Evolutionary conservation across 2,797 vertebrate genomes (phyloP).

Genomic region (Okamejei kenojei): DNA sequence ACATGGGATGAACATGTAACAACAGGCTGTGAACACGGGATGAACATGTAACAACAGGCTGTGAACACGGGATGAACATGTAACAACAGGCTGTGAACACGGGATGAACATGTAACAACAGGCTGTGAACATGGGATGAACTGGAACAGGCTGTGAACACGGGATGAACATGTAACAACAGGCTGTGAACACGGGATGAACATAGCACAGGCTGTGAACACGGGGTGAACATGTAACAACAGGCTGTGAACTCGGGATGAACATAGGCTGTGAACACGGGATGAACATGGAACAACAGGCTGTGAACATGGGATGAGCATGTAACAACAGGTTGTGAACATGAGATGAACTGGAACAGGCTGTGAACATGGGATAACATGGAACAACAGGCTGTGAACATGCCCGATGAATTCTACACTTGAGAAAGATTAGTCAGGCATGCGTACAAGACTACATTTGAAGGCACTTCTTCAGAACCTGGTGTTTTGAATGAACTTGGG

Average conservation of each 20-base stretch:
- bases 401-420: neutral
- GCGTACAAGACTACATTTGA: neutral
- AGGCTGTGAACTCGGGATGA: neutral
- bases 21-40: too few relatives aligned
- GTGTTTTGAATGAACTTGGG: neutral
- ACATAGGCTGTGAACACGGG: too few relatives aligned
- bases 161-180: neutral
- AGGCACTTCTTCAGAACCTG: neutral
- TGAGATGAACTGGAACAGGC: too few relatives aligned
- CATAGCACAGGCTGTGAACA: too few relatives aligned
- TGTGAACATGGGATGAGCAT: neutral
- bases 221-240: too few relatives aligned
- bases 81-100: too few relatives aligned
- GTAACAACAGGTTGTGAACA: too few relatives aligned
- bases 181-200: too few relatives aligned
- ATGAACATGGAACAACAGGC: neutral
- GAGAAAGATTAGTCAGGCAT: neutral
- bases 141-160: neutral
- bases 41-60: too few relatives aligned
- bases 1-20: too few relatives aligned
- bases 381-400: neutral
- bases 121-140: too few relatives aligned
- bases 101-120: neutral
- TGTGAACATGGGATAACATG: too few relatives aligned
- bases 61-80: neutral